A percentile compares a stretch with the other conserved stretches of the same genome.
Conservation (phyloP, 2,113 vertebrate genomes). For the Heterotilapia buettikoferi region DNA sequence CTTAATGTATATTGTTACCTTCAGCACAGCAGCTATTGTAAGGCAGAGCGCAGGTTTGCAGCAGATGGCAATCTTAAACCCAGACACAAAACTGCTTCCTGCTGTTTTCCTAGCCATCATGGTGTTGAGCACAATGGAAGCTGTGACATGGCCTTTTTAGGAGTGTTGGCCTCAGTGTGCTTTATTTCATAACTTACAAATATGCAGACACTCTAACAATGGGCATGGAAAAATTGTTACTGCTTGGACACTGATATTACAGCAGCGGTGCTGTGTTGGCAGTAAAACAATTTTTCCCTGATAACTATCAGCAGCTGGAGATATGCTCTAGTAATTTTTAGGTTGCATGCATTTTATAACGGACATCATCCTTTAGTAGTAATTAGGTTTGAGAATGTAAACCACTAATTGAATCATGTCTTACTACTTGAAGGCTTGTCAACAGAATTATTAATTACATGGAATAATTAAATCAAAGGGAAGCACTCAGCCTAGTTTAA, state of each 20-base stretch:
- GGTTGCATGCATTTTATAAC: not conserved
- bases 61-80: not conserved
- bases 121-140: not conserved
- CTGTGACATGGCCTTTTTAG: not conserved
- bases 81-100: not conserved
- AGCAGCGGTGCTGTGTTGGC: not conserved
- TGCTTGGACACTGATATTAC: not conserved
- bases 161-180: not conserved
- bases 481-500: not conserved
- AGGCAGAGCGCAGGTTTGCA: not conserved
- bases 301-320: not conserved
- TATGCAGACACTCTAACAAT: not conserved
- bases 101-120: not conserved
- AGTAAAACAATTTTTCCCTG: not conserved
- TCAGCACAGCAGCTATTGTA: not conserved
- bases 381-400: slow-evolving; percentile 16
- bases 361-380: not conserved
- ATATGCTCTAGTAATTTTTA: not conserved
- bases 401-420: not conserved
- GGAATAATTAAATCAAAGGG: slow-evolving; percentile 4
- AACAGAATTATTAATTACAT: slow-evolving; percentile 13
- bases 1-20: not conserved
- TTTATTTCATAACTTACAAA: not conserved
- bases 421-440: not conserved
- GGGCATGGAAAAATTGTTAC: not conserved